Conservation (phyloP, 2,113 vertebrate genomes). For the Balaeniceps rex region DNA sequence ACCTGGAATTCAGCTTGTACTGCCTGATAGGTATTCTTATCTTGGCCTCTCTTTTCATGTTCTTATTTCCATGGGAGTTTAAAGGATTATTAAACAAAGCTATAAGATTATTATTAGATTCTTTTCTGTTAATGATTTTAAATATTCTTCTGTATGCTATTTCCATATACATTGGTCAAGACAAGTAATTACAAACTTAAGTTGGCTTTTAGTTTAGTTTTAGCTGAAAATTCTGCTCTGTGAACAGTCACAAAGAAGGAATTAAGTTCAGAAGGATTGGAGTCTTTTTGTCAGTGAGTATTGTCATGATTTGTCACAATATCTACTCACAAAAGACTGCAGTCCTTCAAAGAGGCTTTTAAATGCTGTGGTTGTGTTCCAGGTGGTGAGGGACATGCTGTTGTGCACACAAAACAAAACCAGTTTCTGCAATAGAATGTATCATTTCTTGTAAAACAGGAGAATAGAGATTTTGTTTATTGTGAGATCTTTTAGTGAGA, state of each 20-base stretch:
- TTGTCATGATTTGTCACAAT: background rate
- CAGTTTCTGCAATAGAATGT: background rate
- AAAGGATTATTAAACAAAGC: background rate
- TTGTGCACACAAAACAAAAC: background rate
- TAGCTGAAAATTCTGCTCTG: background rate
- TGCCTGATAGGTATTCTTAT: background rate
- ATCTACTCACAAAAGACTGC: background rate
- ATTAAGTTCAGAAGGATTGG: background rate
- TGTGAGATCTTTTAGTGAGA: background rate
- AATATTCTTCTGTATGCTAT: background rate
- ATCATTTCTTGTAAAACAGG: background rate
- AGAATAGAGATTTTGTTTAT: background rate
- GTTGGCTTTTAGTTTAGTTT: background rate
- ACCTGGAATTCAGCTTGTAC: background rate
- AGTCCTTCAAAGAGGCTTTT: background rate
- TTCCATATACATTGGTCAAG: background rate
- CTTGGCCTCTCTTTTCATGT: background rate
- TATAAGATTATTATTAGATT: background rate
- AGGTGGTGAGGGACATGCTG: background rate
- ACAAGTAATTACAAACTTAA: background rate
- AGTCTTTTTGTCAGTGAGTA: background rate
- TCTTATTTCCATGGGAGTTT: background rate
- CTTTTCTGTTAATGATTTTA: background rate
- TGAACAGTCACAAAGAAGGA: background rate
- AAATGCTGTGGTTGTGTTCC: background rate